Percentiles rank a stretch among this genome's conserved stretches.
phyloP scores from a whole-genome alignment of 2,797 vertebrate genomes.

The Echiichthys vipera region DNA sequence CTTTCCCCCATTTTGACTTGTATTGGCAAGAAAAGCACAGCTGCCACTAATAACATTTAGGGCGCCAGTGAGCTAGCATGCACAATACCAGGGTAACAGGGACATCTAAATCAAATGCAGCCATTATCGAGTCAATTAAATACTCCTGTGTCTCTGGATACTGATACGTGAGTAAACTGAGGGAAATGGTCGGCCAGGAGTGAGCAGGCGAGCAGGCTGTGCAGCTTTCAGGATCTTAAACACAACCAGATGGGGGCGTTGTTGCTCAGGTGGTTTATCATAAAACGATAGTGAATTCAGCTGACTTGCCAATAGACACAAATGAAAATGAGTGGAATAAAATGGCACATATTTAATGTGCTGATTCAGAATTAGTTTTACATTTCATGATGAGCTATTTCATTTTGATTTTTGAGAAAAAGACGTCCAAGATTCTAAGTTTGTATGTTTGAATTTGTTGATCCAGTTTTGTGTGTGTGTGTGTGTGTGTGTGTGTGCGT shows the following conservation, averaged over 20 bases:
- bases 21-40: not conserved
- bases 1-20: too few species aligned
- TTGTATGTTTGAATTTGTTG: not conserved
- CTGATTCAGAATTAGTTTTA: constrained; percentile 1
- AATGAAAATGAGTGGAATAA: not conserved
- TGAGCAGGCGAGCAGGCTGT: not conserved
- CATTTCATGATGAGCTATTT: not conserved
- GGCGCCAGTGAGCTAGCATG: not conserved
- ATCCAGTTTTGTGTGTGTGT: not conserved
- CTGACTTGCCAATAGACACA: not conserved
- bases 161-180: not conserved
- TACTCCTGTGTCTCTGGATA: not conserved
- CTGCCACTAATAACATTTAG: not conserved
- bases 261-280: constrained; percentile 31
- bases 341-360: not conserved
- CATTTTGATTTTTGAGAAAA: not conserved
- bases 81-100: not conserved
- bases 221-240: not conserved
- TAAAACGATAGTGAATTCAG: not conserved
- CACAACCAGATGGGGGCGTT: constrained; percentile 54
- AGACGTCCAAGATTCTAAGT: not conserved
- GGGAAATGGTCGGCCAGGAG: not conserved
- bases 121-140: not conserved
- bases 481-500: not conserved
- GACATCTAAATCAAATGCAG: not conserved